Conservation (phyloP, 2,888 invertebrate species). For the Slavum lentiscoides region DNA sequence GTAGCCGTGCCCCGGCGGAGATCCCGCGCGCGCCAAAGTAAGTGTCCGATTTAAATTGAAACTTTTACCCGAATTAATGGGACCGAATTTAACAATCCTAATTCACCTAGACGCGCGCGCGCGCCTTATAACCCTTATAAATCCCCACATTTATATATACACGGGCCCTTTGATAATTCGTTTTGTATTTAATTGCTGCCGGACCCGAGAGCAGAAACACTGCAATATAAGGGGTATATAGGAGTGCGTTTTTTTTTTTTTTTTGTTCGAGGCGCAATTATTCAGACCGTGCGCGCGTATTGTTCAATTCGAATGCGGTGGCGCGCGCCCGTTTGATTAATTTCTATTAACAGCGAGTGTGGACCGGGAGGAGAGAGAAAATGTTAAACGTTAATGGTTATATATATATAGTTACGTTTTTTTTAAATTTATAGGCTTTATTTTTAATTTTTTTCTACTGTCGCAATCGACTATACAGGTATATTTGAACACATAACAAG, state of each 20-base stretch:
- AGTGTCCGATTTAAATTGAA: conserved; percentile 53
- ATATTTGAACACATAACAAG: too few species aligned
- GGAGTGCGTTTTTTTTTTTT: conserved; percentile 18
- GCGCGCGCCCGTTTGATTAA: conserved; percentile 27
- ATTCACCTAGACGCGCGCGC: conserved; percentile 50
- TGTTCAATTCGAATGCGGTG: conserved; percentile 35
- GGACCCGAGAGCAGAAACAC: conserved; percentile 13
- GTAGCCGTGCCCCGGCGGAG: too few species aligned
- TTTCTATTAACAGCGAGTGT: conserved; percentile 20
- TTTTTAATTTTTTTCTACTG: too few species aligned
- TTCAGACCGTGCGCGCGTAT: conserved; percentile 15
- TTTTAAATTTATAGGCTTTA: too few species aligned
- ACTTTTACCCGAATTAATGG: conserved; percentile 53
- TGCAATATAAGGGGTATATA: background rate
- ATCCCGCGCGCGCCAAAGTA: conserved; percentile 20
- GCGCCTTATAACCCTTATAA: conserved; percentile 51
- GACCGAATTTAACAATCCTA: conserved; percentile 52
- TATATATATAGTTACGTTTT: too few species aligned
- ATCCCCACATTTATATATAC: conserved; percentile 22
- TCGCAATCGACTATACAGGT: too few species aligned
- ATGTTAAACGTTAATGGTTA: background rate
- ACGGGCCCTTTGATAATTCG: conserved; percentile 44
- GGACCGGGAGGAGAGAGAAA: background rate
- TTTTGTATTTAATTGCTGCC: conserved; percentile 52
- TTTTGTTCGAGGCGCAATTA: conserved; percentile 44